Evolutionary conservation across 2,888 invertebrate genomes (phyloP), one percentile per base, ranked within the genome.

Genomic region (Idaea straminata): DNA sequence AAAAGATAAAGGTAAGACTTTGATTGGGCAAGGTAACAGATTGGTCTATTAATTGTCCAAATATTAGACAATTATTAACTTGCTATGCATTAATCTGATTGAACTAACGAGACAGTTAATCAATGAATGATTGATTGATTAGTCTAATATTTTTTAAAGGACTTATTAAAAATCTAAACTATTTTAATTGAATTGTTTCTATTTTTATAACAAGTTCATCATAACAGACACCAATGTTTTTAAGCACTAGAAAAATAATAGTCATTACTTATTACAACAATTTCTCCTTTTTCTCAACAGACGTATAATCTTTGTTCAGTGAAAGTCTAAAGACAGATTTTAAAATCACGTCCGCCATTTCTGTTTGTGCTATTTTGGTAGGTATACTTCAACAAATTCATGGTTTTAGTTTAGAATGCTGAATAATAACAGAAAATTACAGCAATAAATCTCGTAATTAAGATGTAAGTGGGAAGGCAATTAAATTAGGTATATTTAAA

Each of bases 281-380:
- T 59, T 59, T 59, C 59, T 59, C 59, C 59, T 6, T 59, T n/a
- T 59, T 59, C 59, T 59, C 5, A 6, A 25, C 34, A 59, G 34
- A 59, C 34, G 59, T 59, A 25, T 34, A 59, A 59, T 59, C 34
- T 13, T 25, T 34, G 34, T 59, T 25, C 57, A 63, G 65, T 65
- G 67, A 65, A 67, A 67, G 64, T 62, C 15, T 58, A 57, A 58
- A 61, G 38, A 25, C 15, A 66, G 13, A 59, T 59, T 64, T 34
- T 62, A 57, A 10, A 64, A 64, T 13, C 57, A 62, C 59, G 25
- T 25, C 25, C 15, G 59, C 6, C 16, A 34, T 59, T 47, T 5
- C 16, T 25, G 59, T 59, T 47, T 47, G 13, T 47, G 47, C 13
- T 47, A 58, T 58, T 58, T 16, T 16, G 34, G 15, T 16, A 13